Conservation (phyloP, 2,797 vertebrate species). For the Sebastiscus tertius region DNA sequence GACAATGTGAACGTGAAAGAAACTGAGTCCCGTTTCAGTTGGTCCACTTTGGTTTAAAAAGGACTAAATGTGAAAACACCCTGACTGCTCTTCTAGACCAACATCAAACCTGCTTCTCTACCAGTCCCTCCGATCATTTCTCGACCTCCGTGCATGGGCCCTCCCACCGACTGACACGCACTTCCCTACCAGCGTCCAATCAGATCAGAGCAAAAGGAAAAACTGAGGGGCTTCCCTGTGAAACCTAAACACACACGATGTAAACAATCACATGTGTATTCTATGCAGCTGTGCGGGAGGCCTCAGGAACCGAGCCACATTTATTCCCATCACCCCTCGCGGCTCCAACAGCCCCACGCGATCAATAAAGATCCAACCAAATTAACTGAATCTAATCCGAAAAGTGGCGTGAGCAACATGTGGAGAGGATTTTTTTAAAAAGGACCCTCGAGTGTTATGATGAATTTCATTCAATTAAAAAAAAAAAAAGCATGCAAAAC, state of each 20-base stretch:
- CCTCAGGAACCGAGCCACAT: not conserved
- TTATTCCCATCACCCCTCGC: not conserved
- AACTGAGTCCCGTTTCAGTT: too few species aligned
- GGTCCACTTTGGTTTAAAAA: too few species aligned
- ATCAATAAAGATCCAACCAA: not conserved
- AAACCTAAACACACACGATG: conserved; percentile 42
- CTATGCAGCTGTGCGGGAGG: conserved; percentile 36
- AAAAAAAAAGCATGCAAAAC: not conserved
- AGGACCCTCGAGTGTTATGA: not conserved
- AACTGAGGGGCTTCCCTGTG: conserved; percentile 36
- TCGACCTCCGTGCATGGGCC: conserved; percentile 3
- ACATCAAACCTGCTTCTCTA: not conserved
- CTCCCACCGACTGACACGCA: conserved; percentile 25
- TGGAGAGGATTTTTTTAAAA: conserved; percentile 14
- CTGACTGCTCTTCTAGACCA: not conserved
- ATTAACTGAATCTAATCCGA: not conserved
- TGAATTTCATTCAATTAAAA: not conserved
- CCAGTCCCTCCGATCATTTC: conserved; percentile 28
- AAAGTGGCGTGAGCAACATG: conserved; percentile 11
- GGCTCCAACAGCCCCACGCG: not conserved
- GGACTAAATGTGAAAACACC: not conserved
- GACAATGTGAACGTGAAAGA: too few species aligned
- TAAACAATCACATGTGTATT: conserved; percentile 55
- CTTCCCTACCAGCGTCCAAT: conserved; percentile 22
- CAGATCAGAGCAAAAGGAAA: conserved; percentile 14